Base-by-base conservation (phyloP, 2,888 invertebrate genomes). In the Hololepta plana region DNA sequence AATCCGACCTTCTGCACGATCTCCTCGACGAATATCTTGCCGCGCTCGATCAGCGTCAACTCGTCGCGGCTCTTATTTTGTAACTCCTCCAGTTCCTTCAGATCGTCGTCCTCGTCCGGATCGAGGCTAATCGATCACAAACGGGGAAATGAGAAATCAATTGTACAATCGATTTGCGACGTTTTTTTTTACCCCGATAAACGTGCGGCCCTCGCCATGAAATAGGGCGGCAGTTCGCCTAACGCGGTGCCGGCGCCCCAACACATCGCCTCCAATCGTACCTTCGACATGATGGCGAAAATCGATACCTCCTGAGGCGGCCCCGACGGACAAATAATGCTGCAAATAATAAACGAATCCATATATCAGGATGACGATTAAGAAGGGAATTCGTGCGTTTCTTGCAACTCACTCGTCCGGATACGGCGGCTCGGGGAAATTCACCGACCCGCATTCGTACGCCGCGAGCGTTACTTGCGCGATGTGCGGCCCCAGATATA, bases 401-500 rank as follows among this genome's bases (percentile, higher is more conserved):
- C 13, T 26, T 10, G 15, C n/a, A 26, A 60, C 72, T 70, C 53
- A 87, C 81, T 93, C 84, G 49, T 90, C 88, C 12, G 98, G 98
- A 62, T 99, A 98, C 0, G 98, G 98, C 24, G 98, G 98, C 43
- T 81, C 74, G 0, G 96, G 98, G 52, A 99, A 99, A 55, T 93
- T 74, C 16, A 96, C 66, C 12, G 80, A 71, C 24, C 82, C 81
- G 53, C 98, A 99, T 57, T 98, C 96, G 53, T 93, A 95, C 0
- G 93, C 98, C 9, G 98, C 98, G 47, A 98, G 62, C 3, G 98
- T 98, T 21, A 99, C 98, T 30, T 85, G 71, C 30, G 96, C 96
- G 59, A 99, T 98, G 51, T 96, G 95, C 15, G 98, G 98, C n/a
- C 98, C 98, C 47, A 99, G 61, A 57, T 98, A 99, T 33, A 99